Evolutionary conservation across 2,888 invertebrate species (phyloP), one percentile per base, ranked within the genome.

Genomic region (Ichneumoninae sp.): DNA sequence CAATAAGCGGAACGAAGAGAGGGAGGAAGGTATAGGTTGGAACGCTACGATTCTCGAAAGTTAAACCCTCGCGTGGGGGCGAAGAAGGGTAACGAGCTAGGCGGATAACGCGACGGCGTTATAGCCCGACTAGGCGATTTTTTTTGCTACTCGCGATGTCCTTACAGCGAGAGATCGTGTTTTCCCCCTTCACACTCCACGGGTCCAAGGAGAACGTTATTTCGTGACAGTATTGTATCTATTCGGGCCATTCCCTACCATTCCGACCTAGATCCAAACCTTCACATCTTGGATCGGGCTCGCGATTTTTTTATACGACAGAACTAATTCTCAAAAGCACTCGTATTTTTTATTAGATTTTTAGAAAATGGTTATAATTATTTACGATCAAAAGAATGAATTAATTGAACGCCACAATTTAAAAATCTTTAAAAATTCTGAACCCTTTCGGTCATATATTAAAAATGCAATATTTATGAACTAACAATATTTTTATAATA

Each of bases 161-260:
- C 77, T 54, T 80, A 74, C 26, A 62, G 60, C 62, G 60, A 68
- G 80, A 80, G 68, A 57, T 60, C 54, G 65, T 40, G 44, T 33
- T 26, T 62, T 54, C 69, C 54, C 26, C 16, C 69, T 74, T 78
- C 52, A 57, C 68, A 54, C 68, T 50, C 22, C 68, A 60, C 52
- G 33, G 70, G 50, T 74, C 40, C 78, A 81, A 74, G 84, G 81
- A 81, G 74, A 84, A 84, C 81, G 66, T 75, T 84, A 78, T 77
- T 74, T 80, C 26, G 74, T 72, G 47, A 77, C 44, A 26, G 44
- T 47, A n/a, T 19, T 54, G 36, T 6, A 69, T 30, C 33, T 69
- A 50, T n/a, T 19, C 16, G 7, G 6, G 1, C 6, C 33, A 33
- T 33, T 33, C 33, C 33, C 7, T 33, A 33, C 7, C 33, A 33